phyloP scores from a whole-genome alignment of 2,113 vertebrate genomes.

The Sclerurus mexicanus region DNA sequence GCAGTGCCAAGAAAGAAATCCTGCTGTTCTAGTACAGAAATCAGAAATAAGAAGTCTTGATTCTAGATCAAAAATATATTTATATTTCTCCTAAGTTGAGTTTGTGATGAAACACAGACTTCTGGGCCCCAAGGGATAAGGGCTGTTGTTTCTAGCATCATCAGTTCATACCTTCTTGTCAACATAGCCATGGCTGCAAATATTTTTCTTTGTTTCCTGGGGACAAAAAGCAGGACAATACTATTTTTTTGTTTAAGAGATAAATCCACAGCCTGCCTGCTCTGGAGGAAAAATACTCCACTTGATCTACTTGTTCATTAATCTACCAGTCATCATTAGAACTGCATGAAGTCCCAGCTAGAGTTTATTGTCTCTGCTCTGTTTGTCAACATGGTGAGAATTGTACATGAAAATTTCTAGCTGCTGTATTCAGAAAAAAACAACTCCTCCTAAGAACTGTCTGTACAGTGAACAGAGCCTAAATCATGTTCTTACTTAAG shows the following conservation, averaged over 20 bases:
- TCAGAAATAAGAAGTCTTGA: neutral
- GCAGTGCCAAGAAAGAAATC: neutral
- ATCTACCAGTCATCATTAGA: neutral
- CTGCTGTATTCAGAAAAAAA: neutral
- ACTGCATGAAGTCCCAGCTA: neutral
- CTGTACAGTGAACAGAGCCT: neutral
- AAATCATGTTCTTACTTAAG: neutral
- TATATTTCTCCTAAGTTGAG: neutral
- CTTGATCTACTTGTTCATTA: neutral
- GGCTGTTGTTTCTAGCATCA: neutral
- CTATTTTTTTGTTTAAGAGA: neutral
- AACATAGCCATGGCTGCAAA: neutral
- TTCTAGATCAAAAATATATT: neutral
- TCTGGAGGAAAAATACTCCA: neutral
- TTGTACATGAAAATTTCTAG: neutral
- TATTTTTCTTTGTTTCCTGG: neutral
- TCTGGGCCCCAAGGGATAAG: neutral
- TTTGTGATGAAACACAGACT: neutral
- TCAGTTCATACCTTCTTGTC: neutral
- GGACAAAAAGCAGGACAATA: neutral
- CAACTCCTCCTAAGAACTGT: neutral
- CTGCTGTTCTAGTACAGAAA: neutral
- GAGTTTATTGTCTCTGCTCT: neutral
- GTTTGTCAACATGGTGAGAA: neutral
- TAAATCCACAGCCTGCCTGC: neutral